Percentiles rank a stretch among this genome's conserved stretches.
phyloP scores from a whole-genome alignment of 2,113 vertebrate genomes.

The Percina caprodes region DNA sequence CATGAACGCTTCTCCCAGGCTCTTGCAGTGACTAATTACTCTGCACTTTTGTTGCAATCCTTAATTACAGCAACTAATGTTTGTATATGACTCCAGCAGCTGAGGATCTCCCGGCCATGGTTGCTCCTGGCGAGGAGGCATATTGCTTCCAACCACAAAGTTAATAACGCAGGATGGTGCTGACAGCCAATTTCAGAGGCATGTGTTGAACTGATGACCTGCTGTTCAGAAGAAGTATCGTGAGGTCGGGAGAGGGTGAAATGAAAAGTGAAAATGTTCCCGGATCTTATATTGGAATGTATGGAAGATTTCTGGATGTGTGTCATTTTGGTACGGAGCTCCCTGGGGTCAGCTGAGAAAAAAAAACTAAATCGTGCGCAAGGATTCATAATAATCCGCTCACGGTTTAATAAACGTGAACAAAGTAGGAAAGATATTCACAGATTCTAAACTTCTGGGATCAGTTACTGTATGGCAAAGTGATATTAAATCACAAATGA shows the following conservation, averaged over 20 bases:
- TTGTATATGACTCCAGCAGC: slow-evolving; percentile 43
- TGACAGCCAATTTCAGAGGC: slow-evolving; percentile 50
- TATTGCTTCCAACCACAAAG: slow-evolving; percentile 42
- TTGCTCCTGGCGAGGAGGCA: slow-evolving; percentile 25
- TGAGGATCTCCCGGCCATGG: slow-evolving; percentile 20
- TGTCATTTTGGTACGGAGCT: not conserved
- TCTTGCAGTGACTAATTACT: slow-evolving; percentile 46
- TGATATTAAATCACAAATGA: too few species aligned
- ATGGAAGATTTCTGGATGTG: not conserved
- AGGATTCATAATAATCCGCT: too few species aligned
- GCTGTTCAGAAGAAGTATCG: slow-evolving; percentile 9
- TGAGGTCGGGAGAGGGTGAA: slow-evolving; percentile 25
- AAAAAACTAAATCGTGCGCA: too few species aligned
- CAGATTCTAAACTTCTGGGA: too few species aligned
- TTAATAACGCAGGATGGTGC: slow-evolving; percentile 54
- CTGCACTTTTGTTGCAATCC: slow-evolving; percentile 21
- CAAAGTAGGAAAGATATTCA: too few species aligned
- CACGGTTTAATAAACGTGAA: too few species aligned
- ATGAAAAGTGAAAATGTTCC: not conserved
- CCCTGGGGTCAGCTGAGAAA: too few species aligned
- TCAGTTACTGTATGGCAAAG: too few species aligned
- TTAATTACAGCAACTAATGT: slow-evolving; percentile 54
- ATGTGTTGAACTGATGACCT: slow-evolving; percentile 60
- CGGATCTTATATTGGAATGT: not conserved
- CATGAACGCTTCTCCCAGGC: too few species aligned